Evolutionary conservation across 2,888 invertebrate species (phyloP), one percentile per base, ranked within the genome.

Genomic region (Anarsia innoxiella): DNA sequence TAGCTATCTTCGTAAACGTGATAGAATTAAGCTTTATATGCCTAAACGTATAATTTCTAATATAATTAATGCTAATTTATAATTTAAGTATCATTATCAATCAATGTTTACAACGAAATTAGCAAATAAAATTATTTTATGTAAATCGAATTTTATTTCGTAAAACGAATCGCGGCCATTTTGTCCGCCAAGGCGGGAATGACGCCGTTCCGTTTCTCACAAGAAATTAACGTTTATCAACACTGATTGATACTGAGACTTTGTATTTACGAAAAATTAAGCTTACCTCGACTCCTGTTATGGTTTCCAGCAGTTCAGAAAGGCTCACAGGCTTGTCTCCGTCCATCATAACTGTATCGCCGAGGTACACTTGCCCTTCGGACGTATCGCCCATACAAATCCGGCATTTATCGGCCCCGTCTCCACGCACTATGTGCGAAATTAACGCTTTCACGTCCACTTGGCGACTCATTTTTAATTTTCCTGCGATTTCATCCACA

Each of bases 381-480:
- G 70, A 57, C 1, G 84, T 83, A 37, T 79, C 82, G 1, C 83
- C 82, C 78, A 84, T 72, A 45, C 84, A 84, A 48, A 83, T 83
- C 52, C 83, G 62, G 49, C 83, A 84, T 68, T 66, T 76, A 40
- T 83, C 72, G 27, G 61, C 54, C 2, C 84, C 84, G 46, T 84
- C 83, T 44, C 83, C 82, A 40, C 67, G 63, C 14, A 83, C 69
- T 41, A 84, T 74, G 48, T 84, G 83, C n/a, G 83, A 80, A 40
- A 84, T 67, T 40, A 84, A 57, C 3, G 83, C 78, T 45, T 79
- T 84, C 23, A 83, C 54, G 45, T 84, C 74, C 25, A 84, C 70
- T 66, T 79, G 69, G 12, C 74, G 69, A 40, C 49, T 71, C 80
- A 80, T 83, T 51, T 48, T 67, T 4, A 3, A 3, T 9, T 25